Evolutionary conservation across 2,113 vertebrate species (phyloP), one percentile per base, ranked within the genome.

Genomic region (Sakesphorus luctuosus): DNA sequence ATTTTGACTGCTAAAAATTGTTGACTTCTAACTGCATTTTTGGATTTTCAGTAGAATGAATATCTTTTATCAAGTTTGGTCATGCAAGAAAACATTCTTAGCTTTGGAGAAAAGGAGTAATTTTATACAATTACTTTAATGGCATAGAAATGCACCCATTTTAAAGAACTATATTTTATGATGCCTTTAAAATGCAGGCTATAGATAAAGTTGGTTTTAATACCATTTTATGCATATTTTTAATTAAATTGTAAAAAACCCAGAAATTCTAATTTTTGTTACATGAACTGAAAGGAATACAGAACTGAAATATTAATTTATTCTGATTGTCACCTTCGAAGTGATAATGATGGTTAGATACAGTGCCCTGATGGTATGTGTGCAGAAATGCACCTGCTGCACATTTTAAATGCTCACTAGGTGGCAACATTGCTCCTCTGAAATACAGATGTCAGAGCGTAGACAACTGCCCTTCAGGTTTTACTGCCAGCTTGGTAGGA

Each of bases 361-460:
- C 1, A 91, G 55, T 6, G 31, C 17, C 29, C 59, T 19, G 21
- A 68, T 1, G 1, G 38, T 12, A 29, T 18, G 26, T 25, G 24
- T 0, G 0, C 7, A 44, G 31, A 84, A 92, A 61, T 8, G 25
- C 10, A 43, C 24, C n/a, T 3, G 14, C 31, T 49, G 72, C 53
- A 68, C 62, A 21, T 84, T 89, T 73, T 47, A 86, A 68, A 72
- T 65, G 68, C 44, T 95, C 97, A 77, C 95, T 96, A 97, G 97
- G 88, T 97, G 97, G 97, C 97, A 97, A 96, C 73, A 52, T 93
- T 89, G 87, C 53, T 84, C 58, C 85, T 93, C 74, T 55, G 43
- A 91, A 89, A 84, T 21, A 66, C 9, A 50, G 10, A 26, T 62
- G 20, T 19, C 26, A 56, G 10, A 9, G 19, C 40, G 12, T 10